phyloP scores from a whole-genome alignment of 2,888 invertebrate species.

The Parnassius orleans region DNA sequence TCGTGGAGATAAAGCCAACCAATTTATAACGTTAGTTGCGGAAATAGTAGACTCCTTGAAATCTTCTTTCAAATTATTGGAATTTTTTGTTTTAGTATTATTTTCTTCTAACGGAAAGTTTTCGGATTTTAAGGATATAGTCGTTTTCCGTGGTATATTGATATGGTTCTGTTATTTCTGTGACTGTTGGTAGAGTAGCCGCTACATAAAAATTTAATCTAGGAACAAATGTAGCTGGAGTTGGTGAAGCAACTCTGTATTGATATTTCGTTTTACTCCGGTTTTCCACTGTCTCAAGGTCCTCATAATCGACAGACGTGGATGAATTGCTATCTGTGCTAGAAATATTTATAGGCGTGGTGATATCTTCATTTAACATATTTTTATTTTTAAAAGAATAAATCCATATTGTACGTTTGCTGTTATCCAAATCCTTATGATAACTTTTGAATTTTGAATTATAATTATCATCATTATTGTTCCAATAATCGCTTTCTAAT shows the following conservation, averaged over 20 bases:
- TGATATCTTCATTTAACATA: constrained; percentile 47
- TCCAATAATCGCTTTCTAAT: constrained; percentile 31
- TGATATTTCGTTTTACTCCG: constrained; percentile 25
- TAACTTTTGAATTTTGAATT: constrained; percentile 41
- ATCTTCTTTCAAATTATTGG: constrained; percentile 4
- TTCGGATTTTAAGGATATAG: constrained; percentile 34
- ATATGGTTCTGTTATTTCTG: constrained; percentile 58
- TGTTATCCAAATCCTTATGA: constrained; percentile 38
- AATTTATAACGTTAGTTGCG: constrained; percentile 41
- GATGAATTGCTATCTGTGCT: constrained; percentile 43
- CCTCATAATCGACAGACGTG: constrained; percentile 41
- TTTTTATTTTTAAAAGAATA: constrained; percentile 63
- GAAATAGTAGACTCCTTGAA: constrained; percentile 3
- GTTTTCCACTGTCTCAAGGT: constrained; percentile 33
- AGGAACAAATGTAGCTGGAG: constrained; percentile 50
- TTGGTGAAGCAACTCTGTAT: constrained; percentile 51
- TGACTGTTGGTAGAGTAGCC: constrained; percentile 60
- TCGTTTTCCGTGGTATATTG: constrained; percentile 33
- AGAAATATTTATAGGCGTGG: constrained; percentile 42
- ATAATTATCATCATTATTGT: constrained; percentile 34
- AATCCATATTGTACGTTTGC: constrained; percentile 59
- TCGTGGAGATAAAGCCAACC: constrained; percentile 59
- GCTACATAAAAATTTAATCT: constrained; percentile 52
- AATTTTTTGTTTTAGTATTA: constrained; percentile 5
- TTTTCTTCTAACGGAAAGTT: constrained; percentile 50